Evolutionary conservation across 2,797 vertebrate genomes (phyloP), one percentile per base, ranked within the genome.

Genomic region (Clarias laeviceps): DNA sequence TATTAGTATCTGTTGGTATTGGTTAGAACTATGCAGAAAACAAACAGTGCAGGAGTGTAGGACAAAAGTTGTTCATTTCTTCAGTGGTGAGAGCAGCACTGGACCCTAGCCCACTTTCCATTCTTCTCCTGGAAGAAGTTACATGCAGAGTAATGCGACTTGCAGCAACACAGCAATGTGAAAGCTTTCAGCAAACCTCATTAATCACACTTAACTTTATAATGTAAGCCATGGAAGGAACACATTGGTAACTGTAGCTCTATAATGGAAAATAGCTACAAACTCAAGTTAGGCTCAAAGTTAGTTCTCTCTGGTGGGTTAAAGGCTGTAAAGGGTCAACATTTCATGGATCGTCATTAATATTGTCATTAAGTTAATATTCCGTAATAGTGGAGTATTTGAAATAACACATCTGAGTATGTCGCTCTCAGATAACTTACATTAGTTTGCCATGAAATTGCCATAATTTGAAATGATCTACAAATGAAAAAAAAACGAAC

Each of bases 91-190:
- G 8, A 85, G 56, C 56, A 72, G 57, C 65, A 80, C 78, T 65
- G 77, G 78, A 56, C 56, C n/a, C 24, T 57, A 59, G 84, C 79
- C 80, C 59, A 76, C 32, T 85, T 85, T 85, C 69, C 84, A 82
- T 82, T 82, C 50, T 62, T 82, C 14, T 66, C 68, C 45, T 62
- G 78, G 68, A 76, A 76, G 9, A 61, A 68, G 20, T 69, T 65
- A 50, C 59, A 5, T 64, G 27, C 40, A 7, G n/a, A 8, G 37
- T 56, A 40, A 61, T 20, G 17, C 24, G 74, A 59, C 50, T 40
- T 9, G 73, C 40, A 50, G 45, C 32, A 82, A 57, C 62, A 76
- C 80, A 82, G 80, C 70, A 66, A 82, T 73, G 64, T 32, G 18
- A 73, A 27, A 34, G 20, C 57, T 50, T 76, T 2, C 66, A 68